Evolutionary conservation across 2,113 vertebrate genomes (phyloP).

Genomic region (Tupaia chinensis): DNA sequence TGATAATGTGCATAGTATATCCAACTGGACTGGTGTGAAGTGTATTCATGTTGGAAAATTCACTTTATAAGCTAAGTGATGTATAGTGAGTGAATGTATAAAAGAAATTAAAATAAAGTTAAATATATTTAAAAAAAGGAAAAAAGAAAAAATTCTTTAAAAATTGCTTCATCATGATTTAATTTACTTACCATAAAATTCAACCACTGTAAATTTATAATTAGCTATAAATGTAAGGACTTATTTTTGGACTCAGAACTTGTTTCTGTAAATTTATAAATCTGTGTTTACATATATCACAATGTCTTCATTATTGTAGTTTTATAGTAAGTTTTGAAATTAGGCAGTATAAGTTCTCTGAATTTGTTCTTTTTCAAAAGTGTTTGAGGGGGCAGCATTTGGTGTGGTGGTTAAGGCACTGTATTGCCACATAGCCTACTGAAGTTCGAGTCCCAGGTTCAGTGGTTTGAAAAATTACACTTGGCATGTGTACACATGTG

Average conservation of each 20-base stretch:
- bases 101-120: too few relatives aligned
- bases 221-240: not conserved
- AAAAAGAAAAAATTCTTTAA: not conserved
- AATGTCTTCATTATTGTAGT: not conserved
- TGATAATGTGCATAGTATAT: too few relatives aligned
- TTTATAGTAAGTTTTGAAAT: constrained; percentile 2
- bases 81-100: too few relatives aligned
- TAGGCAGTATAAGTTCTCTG: not conserved
- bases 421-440: too few relatives aligned
- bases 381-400: not conserved
- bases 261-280: not conserved
- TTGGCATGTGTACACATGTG: too few relatives aligned
- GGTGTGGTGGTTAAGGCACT: too few relatives aligned
- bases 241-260: not conserved
- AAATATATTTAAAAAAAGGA: too few relatives aligned
- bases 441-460: too few relatives aligned
- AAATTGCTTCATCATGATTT: not conserved
- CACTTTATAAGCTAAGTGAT: too few relatives aligned
- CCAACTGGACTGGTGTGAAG: too few relatives aligned
- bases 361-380: not conserved
- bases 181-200: constrained; percentile 12
- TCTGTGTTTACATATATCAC: not conserved
- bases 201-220: not conserved
- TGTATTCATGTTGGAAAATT: too few relatives aligned
- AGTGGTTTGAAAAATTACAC: too few relatives aligned